Conservation (phyloP, 2,113 vertebrate genomes). For the Pavo muticus region DNA sequence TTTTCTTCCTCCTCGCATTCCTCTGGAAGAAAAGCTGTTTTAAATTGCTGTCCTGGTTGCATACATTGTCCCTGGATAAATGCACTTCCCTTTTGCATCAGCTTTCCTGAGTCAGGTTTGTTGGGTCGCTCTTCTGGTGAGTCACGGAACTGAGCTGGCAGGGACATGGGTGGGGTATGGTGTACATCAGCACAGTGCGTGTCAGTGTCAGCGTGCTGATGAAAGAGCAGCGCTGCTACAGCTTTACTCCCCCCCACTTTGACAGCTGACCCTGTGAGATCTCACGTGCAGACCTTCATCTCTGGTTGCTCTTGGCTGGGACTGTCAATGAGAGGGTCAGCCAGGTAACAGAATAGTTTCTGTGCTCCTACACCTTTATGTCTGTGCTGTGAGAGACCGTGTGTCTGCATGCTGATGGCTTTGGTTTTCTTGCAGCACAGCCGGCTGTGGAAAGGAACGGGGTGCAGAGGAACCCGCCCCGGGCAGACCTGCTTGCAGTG, state of each 20-base stretch:
- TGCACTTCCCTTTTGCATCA: not conserved
- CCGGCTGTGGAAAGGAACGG: not conserved
- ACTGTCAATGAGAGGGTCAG: not conserved
- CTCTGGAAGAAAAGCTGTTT: not conserved
- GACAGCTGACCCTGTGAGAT: not conserved
- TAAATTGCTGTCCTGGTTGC: not conserved
- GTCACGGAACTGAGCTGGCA: too few species aligned
- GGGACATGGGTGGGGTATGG: too few species aligned
- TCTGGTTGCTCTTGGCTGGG: not conserved
- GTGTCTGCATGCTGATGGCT: not conserved
- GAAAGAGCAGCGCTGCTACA: fast-evolving
- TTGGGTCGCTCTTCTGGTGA: not conserved
- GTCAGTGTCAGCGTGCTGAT: too few species aligned
- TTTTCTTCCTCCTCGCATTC: not conserved
- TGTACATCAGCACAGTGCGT: too few species aligned
- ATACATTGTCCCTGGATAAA: not conserved
- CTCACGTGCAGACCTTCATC: not conserved
- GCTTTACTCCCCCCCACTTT: not conserved
- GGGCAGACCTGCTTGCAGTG: not conserved
- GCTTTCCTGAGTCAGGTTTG: not conserved
- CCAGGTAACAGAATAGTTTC: not conserved
- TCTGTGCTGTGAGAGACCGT: not conserved
- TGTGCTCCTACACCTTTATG: not conserved
- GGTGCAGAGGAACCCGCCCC: not conserved
- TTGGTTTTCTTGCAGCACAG: not conserved